Evolutionary conservation across 1,140 invertebrate genomes (phyloP).

Genomic region (Macrosteles quadrilineatus): DNA sequence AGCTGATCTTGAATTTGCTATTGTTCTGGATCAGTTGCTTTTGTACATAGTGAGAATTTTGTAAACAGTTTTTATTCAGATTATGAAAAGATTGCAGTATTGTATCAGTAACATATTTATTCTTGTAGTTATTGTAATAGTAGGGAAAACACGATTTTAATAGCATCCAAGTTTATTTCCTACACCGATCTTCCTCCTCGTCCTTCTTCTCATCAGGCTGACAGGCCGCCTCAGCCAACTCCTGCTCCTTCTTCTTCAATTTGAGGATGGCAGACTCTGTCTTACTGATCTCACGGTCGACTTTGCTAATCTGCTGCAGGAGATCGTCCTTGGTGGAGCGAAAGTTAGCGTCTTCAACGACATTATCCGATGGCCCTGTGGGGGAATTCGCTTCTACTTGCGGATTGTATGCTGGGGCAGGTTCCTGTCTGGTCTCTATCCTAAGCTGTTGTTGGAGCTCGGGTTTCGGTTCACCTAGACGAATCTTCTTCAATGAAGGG

Average conservation of each 20-base stretch:
- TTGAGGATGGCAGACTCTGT: conserved; percentile 81
- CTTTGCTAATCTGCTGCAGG: conserved; percentile 85
- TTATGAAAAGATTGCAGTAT: too few species aligned
- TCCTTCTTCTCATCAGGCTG: conserved; percentile 65
- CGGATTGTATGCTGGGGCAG: conserved; percentile 78
- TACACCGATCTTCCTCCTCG: conserved; percentile 63
- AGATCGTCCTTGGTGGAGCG: conserved; percentile 89
- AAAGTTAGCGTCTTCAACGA: conserved; percentile 76
- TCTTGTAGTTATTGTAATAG: too few species aligned
- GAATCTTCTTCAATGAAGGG: neutral
- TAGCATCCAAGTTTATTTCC: too few species aligned
- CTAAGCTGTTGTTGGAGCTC: neutral
- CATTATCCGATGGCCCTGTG: conserved; percentile 79
- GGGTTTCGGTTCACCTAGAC: neutral
- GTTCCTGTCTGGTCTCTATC: neutral
- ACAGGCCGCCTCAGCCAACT: conserved; percentile 79
- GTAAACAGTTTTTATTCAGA: too few species aligned
- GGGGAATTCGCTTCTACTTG: conserved; percentile 97
- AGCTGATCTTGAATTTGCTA: too few species aligned
- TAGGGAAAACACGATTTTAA: too few species aligned
- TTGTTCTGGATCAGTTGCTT: too few species aligned
- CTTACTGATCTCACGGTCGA: conserved; percentile 92
- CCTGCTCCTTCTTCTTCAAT: conserved; percentile 82
- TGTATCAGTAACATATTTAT: too few species aligned
- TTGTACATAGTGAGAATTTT: too few species aligned